Evolutionary conservation across 2,888 invertebrate species (phyloP).

Genomic region (Trachelus tabidus): DNA sequence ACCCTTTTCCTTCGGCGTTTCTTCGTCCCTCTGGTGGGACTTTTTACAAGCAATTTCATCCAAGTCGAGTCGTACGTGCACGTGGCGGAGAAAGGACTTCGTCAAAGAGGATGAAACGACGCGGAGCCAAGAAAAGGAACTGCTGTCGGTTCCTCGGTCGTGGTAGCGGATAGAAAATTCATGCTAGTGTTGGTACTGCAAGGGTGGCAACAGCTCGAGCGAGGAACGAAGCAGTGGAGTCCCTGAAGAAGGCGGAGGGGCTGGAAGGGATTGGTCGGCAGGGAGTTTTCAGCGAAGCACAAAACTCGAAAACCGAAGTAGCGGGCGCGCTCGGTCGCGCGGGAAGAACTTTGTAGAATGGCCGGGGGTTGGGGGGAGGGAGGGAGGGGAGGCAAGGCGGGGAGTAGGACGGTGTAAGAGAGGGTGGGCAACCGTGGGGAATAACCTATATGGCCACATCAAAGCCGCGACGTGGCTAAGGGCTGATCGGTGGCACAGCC

Average conservation of each 20-base stretch:
- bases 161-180: not conserved
- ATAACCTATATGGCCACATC: conserved; percentile 29
- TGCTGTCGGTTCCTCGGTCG: not conserved
- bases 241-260: not conserved
- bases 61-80: no score
- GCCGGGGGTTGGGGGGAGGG: no score
- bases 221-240: not conserved
- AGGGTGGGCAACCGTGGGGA: conserved; percentile 18
- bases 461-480: conserved; percentile 20
- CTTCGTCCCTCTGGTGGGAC: no score
- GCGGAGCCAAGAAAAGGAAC: not conserved
- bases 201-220: not conserved
- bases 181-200: not conserved
- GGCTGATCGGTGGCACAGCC: conserved; percentile 1
- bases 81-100: not conserved
- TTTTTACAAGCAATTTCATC: no score
- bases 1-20: not conserved
- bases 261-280: not conserved
- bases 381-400: not conserved
- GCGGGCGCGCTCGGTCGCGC: conserved; percentile 8
- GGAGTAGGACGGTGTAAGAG: not conserved
- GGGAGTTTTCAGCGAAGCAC: conserved; percentile 10
- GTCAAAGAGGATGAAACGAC: not conserved
- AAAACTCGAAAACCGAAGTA: conserved; percentile 5
- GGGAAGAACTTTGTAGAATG: conserved; percentile 2